Conservation (phyloP, 2,797 vertebrate species). For the Gallinago stenura region DNA sequence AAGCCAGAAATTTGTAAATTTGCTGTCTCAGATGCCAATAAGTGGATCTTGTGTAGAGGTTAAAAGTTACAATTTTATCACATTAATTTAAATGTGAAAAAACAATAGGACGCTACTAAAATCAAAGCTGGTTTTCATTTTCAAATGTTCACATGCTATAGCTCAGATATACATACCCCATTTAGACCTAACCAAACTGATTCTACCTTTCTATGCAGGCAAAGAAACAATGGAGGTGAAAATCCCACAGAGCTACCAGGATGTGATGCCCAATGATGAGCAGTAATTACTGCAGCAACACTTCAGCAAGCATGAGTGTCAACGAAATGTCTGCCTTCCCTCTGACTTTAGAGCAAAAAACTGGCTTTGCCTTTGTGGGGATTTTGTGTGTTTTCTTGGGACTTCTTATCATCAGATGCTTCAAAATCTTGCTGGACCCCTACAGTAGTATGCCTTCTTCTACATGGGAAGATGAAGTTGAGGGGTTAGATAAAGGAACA, state of each 20-base stretch:
- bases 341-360: conserved; percentile 96
- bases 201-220: conserved; percentile 66
- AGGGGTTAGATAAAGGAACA: conserved; percentile 95
- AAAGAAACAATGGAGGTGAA: conserved; percentile 54
- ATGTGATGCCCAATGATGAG: conserved; percentile 85
- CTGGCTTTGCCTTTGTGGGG: conserved; percentile 94
- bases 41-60: neutral
- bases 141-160: neutral
- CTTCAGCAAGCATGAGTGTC: conserved; percentile 89
- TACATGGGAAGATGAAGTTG: conserved; percentile 94
- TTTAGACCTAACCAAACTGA: conserved; percentile 41
- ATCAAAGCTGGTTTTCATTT: conserved; percentile 4
- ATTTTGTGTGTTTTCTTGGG: conserved; percentile 95
- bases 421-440: conserved; percentile 94
- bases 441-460: conserved; percentile 98
- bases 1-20: neutral
- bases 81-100: neutral
- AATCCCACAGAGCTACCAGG: conserved; percentile 52
- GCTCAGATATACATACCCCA: neutral
- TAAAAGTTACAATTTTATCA: neutral
- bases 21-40: neutral
- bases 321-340: conserved; percentile 89
- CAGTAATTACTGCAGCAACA: conserved; percentile 92
- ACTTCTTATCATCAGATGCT: conserved; percentile 94
- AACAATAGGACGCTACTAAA: neutral